Evolutionary conservation across 92 coral and sea anemone species (phyloP), one percentile per base, ranked within the genome.

Genomic region (Chrysogorgia sp.): DNA sequence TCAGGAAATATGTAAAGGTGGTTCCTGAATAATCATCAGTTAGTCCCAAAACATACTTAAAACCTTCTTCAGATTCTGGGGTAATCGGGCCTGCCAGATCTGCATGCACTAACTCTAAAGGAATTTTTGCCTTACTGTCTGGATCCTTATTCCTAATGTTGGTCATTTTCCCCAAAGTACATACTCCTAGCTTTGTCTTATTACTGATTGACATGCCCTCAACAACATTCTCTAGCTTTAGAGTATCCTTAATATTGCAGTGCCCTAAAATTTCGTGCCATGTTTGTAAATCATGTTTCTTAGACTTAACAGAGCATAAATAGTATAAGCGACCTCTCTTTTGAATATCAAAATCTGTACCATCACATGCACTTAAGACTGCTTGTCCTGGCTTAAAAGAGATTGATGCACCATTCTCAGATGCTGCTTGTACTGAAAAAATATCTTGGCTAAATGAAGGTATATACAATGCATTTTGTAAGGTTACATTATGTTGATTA

Each of bases 21-120:
- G 56, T 53, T 21, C 86, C 77, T 28, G 86, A 83, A 23, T 45
- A 83, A 40, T 83, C 70, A 24, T 83, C 86, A 34, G 82, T 82
- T 23, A 82, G 29, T 25, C 65, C 75, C 48, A 82, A 5, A 19
- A 28, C 45, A 55, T 80, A 80, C 19, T 45, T 55, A n/a, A 50
- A 80, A 24, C 84, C 84, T 0, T 80, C 37, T 0, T 35, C 37
- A 0, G 77, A 66, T 26, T 49, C 77, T 4, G 85, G 79, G 14
- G 52, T 28, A 10, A 57, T 30, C 19, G 85, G 79, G 31, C 83
- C 81, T 30, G 82, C 75, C 20, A 82, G 56, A 50, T 82, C 86
- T 71, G 76, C 58, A 61, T 82, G 81, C 26, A 82, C 76, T 60
- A 62, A 22, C 30, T 74, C n/a, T n/a, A n/a, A 64, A 15, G 76